Base-by-base conservation (phyloP, 2,797 vertebrate species). In the Sorex maritimensis region DNA sequence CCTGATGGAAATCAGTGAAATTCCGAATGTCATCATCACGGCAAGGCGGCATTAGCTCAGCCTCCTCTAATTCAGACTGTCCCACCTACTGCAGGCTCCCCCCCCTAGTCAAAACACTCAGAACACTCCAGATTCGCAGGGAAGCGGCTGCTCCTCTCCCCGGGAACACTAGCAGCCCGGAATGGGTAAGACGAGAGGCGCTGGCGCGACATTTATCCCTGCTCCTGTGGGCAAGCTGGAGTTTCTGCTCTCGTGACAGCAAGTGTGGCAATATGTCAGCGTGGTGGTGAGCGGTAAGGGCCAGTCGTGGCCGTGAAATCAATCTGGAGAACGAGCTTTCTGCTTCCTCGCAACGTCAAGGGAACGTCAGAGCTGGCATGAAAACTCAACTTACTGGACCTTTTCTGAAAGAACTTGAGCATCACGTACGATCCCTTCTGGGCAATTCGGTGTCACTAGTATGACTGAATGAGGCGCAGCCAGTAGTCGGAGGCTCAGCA, bases 241-340 rank as follows among this genome's bases (percentile, higher is more conserved):
- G 58, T 88, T 77, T 87, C 17, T 6, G 65, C 46, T 69, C 49
- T 72, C 78, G 28, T 73, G 81, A 92, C 84, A 92, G 65, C 65
- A 79, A 79, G 44, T 5, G 10, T 87, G 69, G 69, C 65, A 72
- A 28, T 68, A 75, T 93, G 80, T 77, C 73, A 83, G 77, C 65
- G 81, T 95, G 80, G 77, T 81, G 74, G 49, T 92, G 88, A 92
- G 79, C 63, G 61, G 69, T 89, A 84, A 95, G 81, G 28, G 68
- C 28, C 85, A 86, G 58, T 88, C 69, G 90, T 88, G 90, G 92
- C 12, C 91, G 75, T 81, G 88, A 95, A 94, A 68, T 58, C 72
- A 86, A 94, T 93, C 80, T 68, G 41, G 61, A 81, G 24, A 96
- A 94, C 75, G 87, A 83, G 73, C 81, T 92, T 94, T 94, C 75